Evolutionary conservation across 1,140 invertebrate genomes (phyloP), one percentile per base, ranked within the genome.

Genomic region (Drosophila tsacasi): DNA sequence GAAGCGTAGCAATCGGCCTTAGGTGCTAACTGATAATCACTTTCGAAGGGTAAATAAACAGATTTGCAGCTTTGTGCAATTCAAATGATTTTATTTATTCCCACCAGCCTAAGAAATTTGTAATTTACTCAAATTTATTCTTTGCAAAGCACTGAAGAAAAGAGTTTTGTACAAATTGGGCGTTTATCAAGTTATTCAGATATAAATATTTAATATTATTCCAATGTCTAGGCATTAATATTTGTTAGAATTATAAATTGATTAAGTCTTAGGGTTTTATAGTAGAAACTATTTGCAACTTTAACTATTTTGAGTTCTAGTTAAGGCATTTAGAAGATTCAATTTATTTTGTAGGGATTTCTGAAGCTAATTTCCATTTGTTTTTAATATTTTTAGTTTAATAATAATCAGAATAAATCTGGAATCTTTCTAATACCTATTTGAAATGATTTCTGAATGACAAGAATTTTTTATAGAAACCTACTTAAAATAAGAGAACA

Each of bases 11-110:
- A 30, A 54, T 44, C 46, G 19, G 9, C 17, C 50, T 19, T 47
- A 25, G 19, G 54, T 54, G 76, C 42, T 66, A 82, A 74, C 65
- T 73, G 60, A 61, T 75, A 67, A 40, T 39, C 42, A 40, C 35
- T 47, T 58, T 54, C 52, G 10, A 66, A 35, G 13, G 21, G 30
- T 46, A 62, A 59, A 72, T 25, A 60, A 23, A 30, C 37, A 54
- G 30, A 67, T 46, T 42, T 21, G 13, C 2, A 46, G 62, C 5
- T 21, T 69, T 54, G 37, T 52, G 63, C 66, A 69, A 46, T 69
- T 44, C n/a, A 39, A 71, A 30, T 49, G 15, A 23, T 44, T n/a
- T 54, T 54, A 30, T 25, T 10, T 23, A 23, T 52, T 69, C 46
- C 4, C 66, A 68, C 15, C 37, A 50, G 13, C 13, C 25, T 13